Base-by-base conservation (phyloP, 1,140 invertebrate species). In the Pogonus chalceus region DNA sequence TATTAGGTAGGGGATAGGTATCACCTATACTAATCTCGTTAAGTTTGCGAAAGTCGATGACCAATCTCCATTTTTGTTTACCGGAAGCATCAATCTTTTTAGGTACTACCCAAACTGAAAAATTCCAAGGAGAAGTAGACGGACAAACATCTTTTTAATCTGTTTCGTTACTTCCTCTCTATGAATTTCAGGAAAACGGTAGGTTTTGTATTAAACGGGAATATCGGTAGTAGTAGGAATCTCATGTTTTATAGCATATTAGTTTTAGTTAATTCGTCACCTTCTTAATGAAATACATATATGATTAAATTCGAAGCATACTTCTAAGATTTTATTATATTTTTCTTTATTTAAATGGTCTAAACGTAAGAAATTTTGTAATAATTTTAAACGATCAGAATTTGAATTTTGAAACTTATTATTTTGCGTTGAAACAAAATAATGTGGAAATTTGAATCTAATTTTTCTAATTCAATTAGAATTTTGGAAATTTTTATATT, bases 1-100 rank as follows among this genome's bases (percentile, higher is more conserved):
- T 76, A 23, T 66, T 61, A 2, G 77, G 77, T 2, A 81, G 53
- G 0, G 77, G 77, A 61, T 68, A 79, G 20, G 26, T 47, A 26
- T 70, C 67, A 14, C 52, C 57, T 3, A 67, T 57, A 1, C 65
- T 70, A 3, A 60, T 49, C 2, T 66, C 55, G 56, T 71, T 72
- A 10, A 72, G 35, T 58, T 62, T 60, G 18, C 64, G 23, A 48
- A 62, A 72, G 53, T 71, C 66, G 2, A 70, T 58, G 3, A 67
- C 65, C 2, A 71, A 22, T 49, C 69, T 49, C 64, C 66, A 70
- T 60, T 64, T 70, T 20, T 37, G 53, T 56, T 64, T 49, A 7
- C 61, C 63, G 20, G 53, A 53, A 0, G 57, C 53, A 26, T 66
- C 61, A 1, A 35, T 20, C 35, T 65, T 66, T 47, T 66, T 64